These are phyloP conservation scores for Buceros bicornis DNA, from an alignment of 2,797 vertebrate genomes.

Conservation along the genomic window DNA sequence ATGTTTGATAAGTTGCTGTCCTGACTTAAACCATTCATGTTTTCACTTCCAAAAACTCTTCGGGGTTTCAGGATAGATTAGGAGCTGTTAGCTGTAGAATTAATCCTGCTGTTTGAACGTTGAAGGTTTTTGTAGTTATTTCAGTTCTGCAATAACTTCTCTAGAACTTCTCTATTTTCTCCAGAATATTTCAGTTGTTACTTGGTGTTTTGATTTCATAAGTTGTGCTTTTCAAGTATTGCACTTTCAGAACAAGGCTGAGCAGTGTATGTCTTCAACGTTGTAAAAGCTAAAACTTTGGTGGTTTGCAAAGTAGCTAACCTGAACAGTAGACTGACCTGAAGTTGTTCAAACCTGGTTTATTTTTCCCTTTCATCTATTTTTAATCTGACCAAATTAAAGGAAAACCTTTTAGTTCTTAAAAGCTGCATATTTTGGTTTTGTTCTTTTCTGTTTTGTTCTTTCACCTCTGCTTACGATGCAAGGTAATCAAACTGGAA, in stretches of 20 bases:
- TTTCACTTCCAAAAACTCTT: background rate
- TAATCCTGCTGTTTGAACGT: background rate
- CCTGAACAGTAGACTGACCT: background rate
- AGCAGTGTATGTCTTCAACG: background rate
- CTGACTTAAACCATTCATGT: background rate
- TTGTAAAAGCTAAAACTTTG: background rate
- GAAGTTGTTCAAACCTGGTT: background rate
- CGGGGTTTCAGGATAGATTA: background rate
- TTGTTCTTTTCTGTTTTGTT: background rate
- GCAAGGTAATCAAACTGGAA: background rate
- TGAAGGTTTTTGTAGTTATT: background rate
- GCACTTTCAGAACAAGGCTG: background rate
- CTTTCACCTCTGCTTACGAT: background rate
- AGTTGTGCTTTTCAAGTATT: background rate
- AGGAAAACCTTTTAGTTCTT: background rate
- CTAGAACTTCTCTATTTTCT: background rate
- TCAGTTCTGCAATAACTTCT: background rate
- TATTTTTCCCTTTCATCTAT: background rate
- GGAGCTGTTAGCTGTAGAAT: background rate
- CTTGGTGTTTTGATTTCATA: background rate
- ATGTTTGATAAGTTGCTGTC: background rate
- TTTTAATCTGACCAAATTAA: background rate
- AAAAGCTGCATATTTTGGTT: background rate
- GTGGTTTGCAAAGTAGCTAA: background rate
- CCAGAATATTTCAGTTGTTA: background rate